Conservation (phyloP, 2,888 invertebrate genomes). For the Nomada goodeniana region DNA sequence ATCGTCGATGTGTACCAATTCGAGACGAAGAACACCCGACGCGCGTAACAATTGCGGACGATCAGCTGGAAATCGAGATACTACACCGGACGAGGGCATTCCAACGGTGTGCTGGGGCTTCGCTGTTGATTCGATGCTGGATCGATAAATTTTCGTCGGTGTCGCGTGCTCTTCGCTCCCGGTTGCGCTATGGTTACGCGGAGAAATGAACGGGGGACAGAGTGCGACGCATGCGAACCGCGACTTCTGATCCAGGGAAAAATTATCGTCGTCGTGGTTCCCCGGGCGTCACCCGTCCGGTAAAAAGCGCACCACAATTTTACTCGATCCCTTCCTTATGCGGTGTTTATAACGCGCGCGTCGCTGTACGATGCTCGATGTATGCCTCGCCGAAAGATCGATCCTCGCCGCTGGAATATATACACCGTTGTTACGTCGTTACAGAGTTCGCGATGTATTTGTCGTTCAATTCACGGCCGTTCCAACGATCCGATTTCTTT, state of each 20-base stretch:
- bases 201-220: background rate
- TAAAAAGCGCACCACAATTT: constrained; percentile 7
- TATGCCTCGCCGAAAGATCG: background rate
- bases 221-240: constrained; percentile 4
- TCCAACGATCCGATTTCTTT: background rate
- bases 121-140: constrained; percentile 45
- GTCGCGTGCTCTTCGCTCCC: background rate
- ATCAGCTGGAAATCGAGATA: constrained; percentile 50
- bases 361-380: background rate
- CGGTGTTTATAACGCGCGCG: too few relatives aligned
- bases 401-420: background rate
- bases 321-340: background rate
- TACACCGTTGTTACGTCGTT: background rate
- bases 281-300: constrained; percentile 28
- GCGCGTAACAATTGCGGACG: constrained; percentile 47
- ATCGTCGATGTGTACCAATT: constrained; percentile 31
- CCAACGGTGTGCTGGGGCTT: constrained; percentile 66
- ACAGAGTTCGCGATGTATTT: constrained; percentile 18
- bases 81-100: constrained; percentile 72
- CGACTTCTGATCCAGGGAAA: background rate
- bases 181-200: background rate
- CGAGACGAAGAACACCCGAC: constrained; percentile 37
- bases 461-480: constrained; percentile 54
- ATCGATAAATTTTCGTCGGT: constrained; percentile 28
- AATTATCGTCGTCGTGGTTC: constrained; percentile 28